Base-by-base conservation (phyloP, 2,113 vertebrate species). In the Cyanoliseus patagonus region DNA sequence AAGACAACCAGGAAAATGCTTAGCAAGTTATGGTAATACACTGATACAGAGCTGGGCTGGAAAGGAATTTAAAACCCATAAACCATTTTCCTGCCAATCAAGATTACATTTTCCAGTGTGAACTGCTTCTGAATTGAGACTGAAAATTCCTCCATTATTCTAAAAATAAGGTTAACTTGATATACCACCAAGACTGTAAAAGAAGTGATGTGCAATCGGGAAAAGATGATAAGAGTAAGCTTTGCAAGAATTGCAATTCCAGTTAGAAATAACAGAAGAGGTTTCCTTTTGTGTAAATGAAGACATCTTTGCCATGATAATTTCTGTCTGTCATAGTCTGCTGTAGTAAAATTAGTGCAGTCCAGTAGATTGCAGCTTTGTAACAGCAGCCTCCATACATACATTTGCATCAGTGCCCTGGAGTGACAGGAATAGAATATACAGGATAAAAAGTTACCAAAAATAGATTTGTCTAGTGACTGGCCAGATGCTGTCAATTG, bases 131-230 rank as follows among this genome's bases (percentile, higher is more conserved):
- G 84, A 88, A 86, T 30, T 69, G 30, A 83, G 80, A 82, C 63
- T 76, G 62, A 88, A 90, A 92, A 88, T 80, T 79, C 57, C 52
- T 93, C 79, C 30, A 80, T 94, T 97, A 77, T 92, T 96, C 93
- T 95, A 96, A 97, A 97, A 94, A 93, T 95, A 94, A 85, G 31
- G 46, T 95, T 90, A 90, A 68, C 73, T 92, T 82, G 44, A 95
- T 92, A 97, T 91, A 95, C 62, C 39, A 70, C 73, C 46, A 84
- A 67, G 77, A 75, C 77, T 88, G 52, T 59, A 89, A 80, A 94
- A 96, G 44, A 95, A 94, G 77, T 86, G 63, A 80, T 92, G 31
- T 86, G 49, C 83, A 85, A 61, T 91, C 80, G 90, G 30, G 41
- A 85, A 87, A 92, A 93, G 72, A 92, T 55, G 49, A 85, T 83